Base-by-base conservation (phyloP, 2,888 invertebrate species). In the Amphimallon solstitiale region DNA sequence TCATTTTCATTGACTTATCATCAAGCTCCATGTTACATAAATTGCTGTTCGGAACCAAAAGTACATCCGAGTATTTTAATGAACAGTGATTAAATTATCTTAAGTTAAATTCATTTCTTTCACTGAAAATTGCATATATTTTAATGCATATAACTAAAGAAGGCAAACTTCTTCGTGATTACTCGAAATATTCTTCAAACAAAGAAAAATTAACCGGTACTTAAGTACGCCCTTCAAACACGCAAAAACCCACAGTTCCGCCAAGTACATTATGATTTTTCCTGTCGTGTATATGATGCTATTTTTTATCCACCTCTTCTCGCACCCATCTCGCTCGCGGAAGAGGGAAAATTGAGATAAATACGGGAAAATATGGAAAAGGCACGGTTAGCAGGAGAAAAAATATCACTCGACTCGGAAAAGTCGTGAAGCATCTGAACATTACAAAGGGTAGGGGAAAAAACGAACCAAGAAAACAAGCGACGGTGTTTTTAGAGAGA, bases 301-400 rank as follows among this genome's bases (percentile, higher is more conserved):
- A 29, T 29, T 29, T 29, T 23, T 29, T 29, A n/a, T n/a, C n/a
- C 15, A 21, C 19, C 38, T 40, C 15, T 15, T 15, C 10, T 1
- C 15, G 40, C 40, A 14, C 29, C 12, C 2, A 29, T 40, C 38
- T 59, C 38, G 29, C 34, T 9, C 29, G 45, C 5, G 23, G n/a
- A 59, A 59, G 43, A 43, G 29, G 56, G 56, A 59, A 59, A 59
- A 59, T 59, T 59, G 56, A 59, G 56, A 59, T 43, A 59, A 59
- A 59, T 59, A 59, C 43, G 23, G 34, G 43, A 29, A 19, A 59
- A 43, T 59, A 59, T 59, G 29, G 45, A 59, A 43, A 43, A 29
- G 23, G 56, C 23, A 59, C 29, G 43, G 40, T 7, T 29, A 5
- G 29, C n/a, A 15, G 45, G 21, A 56, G 29, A 40, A 43, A 59